A percentile compares a stretch with the other conserved stretches of the same genome.
Conservation (phyloP, 2,797 vertebrate species). For the Xyrichtys novacula region DNA sequence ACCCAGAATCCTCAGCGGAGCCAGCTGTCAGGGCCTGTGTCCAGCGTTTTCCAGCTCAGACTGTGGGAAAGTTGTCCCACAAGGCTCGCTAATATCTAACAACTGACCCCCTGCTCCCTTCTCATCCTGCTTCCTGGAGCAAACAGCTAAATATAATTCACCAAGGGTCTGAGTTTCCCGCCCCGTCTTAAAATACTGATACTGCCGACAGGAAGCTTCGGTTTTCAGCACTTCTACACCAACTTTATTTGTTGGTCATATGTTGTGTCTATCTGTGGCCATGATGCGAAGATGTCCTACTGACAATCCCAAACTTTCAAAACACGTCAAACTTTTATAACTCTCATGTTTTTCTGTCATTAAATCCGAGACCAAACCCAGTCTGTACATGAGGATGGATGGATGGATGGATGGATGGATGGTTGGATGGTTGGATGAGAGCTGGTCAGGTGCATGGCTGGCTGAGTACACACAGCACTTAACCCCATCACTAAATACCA, state of each 20-base stretch:
- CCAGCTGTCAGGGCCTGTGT: slow-evolving; percentile 81
- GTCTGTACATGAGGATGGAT: not conserved
- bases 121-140: slow-evolving; percentile 80
- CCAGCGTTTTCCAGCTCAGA: slow-evolving; percentile 79
- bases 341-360: too few species aligned
- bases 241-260: too few species aligned
- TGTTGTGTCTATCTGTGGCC: too few species aligned
- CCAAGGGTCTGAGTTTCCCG: slow-evolving; percentile 67
- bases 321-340: too few species aligned
- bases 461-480: slow-evolving; percentile 70
- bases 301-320: too few species aligned
- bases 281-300: too few species aligned
- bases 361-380: slow-evolving; percentile 10
- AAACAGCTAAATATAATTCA: slow-evolving; percentile 77
- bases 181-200: slow-evolving; percentile 67
- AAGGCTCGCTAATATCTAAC: slow-evolving; percentile 66
- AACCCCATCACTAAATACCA: slow-evolving; percentile 69
- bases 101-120: slow-evolving; percentile 24
- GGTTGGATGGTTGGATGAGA: slow-evolving; percentile 15
- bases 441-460: slow-evolving; percentile 44
- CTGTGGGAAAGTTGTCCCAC: slow-evolving; percentile 86
- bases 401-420: slow-evolving; percentile 16
- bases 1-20: slow-evolving; percentile 69
- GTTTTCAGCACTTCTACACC: too few species aligned
- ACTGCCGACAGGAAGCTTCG: too few species aligned